These are phyloP conservation scores for Aptenodytes forsteri DNA, from an alignment of 2,113 vertebrate species.

Conservation along the genomic window DNA sequence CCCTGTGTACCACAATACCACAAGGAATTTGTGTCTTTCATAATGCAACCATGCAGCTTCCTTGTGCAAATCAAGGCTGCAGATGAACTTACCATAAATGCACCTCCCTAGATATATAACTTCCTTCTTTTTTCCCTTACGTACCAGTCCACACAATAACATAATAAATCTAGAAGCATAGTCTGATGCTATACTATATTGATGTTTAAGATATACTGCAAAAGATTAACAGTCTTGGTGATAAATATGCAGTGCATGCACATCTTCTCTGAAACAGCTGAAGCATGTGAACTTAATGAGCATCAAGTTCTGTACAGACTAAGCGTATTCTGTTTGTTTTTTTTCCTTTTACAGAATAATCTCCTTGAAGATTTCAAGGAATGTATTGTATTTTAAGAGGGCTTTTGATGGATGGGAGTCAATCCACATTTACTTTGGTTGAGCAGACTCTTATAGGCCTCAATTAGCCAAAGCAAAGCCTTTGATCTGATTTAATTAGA, in stretches of 20 bases:
- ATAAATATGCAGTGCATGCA: background rate
- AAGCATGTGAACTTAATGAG: background rate
- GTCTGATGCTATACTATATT: background rate
- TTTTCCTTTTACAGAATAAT: background rate
- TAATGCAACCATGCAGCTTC: background rate
- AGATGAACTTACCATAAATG: background rate
- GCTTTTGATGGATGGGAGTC: background rate
- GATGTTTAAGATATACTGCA: background rate
- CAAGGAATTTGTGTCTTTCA: background rate
- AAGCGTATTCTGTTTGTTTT: background rate
- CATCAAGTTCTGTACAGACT: background rate
- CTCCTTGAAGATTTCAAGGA: background rate
- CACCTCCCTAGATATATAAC: background rate
- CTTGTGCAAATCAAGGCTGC: background rate
- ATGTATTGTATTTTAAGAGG: background rate
- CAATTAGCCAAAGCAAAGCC: constrained; percentile 5
- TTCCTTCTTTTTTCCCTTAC: background rate
- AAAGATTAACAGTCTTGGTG: background rate
- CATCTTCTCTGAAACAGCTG: background rate
- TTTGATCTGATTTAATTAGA: constrained; percentile 13
- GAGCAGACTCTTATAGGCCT: background rate
- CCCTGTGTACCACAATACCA: background rate
- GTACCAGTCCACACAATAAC: background rate
- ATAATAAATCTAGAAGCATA: background rate
- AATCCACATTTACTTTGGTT: background rate